phyloP scores from a whole-genome alignment of 2,797 vertebrate genomes.

The Neoniphon sammara region DNA sequence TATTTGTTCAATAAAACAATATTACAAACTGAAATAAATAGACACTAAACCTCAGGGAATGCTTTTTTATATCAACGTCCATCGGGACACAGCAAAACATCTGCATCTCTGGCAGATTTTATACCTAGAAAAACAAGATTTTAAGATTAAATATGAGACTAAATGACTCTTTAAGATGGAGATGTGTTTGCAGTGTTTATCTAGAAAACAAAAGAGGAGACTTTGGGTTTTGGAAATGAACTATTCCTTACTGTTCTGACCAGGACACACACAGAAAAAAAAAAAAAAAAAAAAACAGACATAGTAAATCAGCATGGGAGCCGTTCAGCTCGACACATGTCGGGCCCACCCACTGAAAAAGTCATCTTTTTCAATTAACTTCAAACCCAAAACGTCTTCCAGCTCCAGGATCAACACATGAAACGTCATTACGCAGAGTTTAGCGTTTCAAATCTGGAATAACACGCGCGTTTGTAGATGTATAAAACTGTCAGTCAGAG shows the following conservation, averaged over 20 bases:
- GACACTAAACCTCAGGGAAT: too few relatives aligned
- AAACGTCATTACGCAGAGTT: conserved; percentile 23
- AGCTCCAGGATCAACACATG: conserved; percentile 43
- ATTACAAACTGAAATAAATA: too few relatives aligned
- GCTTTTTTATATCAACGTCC: too few relatives aligned
- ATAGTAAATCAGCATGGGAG: not conserved
- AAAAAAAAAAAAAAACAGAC: too few relatives aligned
- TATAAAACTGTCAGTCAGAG: conserved; percentile 29
- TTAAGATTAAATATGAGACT: too few relatives aligned
- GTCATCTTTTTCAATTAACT: conserved; percentile 20
- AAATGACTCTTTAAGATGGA: too few relatives aligned
- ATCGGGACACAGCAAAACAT: too few relatives aligned
- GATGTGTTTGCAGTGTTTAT: too few relatives aligned
- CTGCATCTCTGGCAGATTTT: too few relatives aligned
- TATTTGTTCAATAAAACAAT: too few relatives aligned
- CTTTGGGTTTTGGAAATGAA: conserved; percentile 1
- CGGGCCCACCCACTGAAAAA: not conserved
- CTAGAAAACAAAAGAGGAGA: too few relatives aligned
- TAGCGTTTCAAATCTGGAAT: not conserved
- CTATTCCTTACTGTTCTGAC: not conserved
- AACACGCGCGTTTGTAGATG: not conserved
- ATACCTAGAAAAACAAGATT: too few relatives aligned
- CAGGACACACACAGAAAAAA: conserved; percentile 27
- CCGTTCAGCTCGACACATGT: not conserved
- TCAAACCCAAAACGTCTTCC: not conserved